Evolutionary conservation across 2,797 vertebrate genomes (phyloP).

Genomic region (Argyrosomus regius): DNA sequence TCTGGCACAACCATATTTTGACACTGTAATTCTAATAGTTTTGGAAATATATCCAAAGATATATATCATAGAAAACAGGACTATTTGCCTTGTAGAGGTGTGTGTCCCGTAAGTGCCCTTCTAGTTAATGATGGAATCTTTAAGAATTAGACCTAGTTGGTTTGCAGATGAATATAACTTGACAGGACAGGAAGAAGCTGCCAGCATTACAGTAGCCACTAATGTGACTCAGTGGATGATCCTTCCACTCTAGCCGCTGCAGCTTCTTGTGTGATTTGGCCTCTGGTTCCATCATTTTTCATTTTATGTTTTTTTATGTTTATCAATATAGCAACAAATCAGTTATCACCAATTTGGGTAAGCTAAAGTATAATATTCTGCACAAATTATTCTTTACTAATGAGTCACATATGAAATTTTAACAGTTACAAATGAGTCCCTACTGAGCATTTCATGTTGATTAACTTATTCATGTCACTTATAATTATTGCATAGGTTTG

Average conservation of each 20-base stretch:
- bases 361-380: neutral
- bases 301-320: conserved; percentile 3
- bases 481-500: neutral
- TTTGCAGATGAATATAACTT: neutral
- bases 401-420: conserved; percentile 7
- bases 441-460: neutral
- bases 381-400: neutral
- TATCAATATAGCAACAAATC: conserved; percentile 4
- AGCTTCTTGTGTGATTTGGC: conserved; percentile 10
- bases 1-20: too few species aligned
- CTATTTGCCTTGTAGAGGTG: too few species aligned
- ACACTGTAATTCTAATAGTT: too few species aligned
- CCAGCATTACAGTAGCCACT: neutral
- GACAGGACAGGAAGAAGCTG: neutral
- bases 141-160: conserved; percentile 4
- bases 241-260: neutral
- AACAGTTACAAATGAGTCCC: conserved; percentile 7
- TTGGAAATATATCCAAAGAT: too few species aligned
- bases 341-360: neutral
- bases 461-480: conserved; percentile 9
- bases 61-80: too few species aligned
- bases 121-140: neutral
- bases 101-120: too few species aligned
- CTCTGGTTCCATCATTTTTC: neutral
- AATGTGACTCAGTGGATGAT: neutral